Base-by-base conservation (phyloP, 1,140 invertebrate species). In the Harpegnathos saltator region DNA sequence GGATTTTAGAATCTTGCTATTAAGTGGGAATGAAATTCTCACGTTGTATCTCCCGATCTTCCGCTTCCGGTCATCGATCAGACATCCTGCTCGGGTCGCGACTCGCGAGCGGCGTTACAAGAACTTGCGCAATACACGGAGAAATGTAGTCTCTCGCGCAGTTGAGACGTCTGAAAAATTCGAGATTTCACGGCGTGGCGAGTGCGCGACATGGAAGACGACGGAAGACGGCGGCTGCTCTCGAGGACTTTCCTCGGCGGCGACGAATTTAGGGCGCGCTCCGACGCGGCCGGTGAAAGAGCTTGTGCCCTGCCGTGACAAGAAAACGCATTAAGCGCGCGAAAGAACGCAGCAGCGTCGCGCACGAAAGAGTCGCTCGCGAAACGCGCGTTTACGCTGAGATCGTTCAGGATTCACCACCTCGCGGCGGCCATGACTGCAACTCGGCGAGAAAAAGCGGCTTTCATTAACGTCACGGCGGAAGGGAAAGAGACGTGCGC, bases 321-420 rank as follows among this genome's bases (percentile, higher is more conserved):
- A 68, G 33, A 56, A 56, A 29, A 66, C 54, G 3, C 24, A 52
- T 80, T 48, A 44, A 69, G 5, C 29, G 17, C 29, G 44, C 44
- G 58, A 62, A 63, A 78, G 22, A 44, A 38, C 7, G 22, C 22
- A 17, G 12, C 22, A 58, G 3, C 38, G n/a, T n/a, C n/a, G n/a
- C 11, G 52, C n/a, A 48, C n/a, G 52, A 69, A 80, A 71, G 52
- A 58, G 48, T 71, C 26, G 58, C 58, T 17, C 22, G 1, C 48
- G n/a, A 0, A 11, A 29, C 52, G 29, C 61, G 61, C 61, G 29
- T 58, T 69, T 69, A 58, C 19, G 52, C 24, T 59, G 22, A n/a
- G n/a, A 80, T 80, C 66, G 17, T 77, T 48, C n/a, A 71, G 71
- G 33, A 80, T 71, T 22, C 33, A 48, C 58, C 52, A n/a, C 44